A percentile compares a stretch with the other conserved stretches of the same genome.
These are phyloP conservation scores for Oikopleura vanhoeffeni DNA, from an alignment of 23 tunicate genomes.

Conservation along the genomic window DNA sequence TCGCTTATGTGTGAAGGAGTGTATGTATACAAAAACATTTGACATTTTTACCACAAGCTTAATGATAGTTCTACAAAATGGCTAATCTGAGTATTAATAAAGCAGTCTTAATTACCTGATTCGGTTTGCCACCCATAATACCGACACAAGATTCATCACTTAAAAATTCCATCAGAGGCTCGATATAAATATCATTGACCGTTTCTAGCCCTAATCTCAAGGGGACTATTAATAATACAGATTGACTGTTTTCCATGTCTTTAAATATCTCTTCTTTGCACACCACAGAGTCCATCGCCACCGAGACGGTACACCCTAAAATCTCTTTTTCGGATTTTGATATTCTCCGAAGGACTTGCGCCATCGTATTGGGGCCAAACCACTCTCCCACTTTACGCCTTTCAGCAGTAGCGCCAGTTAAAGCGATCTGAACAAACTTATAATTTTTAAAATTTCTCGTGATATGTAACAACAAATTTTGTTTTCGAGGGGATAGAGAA, in stretches of 20 bases:
- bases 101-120: constrained; percentile 30
- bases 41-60: no score
- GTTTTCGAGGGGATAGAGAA: no score
- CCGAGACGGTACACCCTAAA: constrained; percentile 23
- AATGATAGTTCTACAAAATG: no score
- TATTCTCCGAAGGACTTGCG: constrained; percentile 46
- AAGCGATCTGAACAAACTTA: constrained; percentile 73
- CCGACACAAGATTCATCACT: constrained; percentile 56
- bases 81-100: no score
- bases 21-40: no score
- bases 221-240: constrained; percentile 58
- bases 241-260: constrained; percentile 2
- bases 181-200: constrained; percentile 49
- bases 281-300: constrained; percentile 76
- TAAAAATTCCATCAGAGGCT: constrained; percentile 47
- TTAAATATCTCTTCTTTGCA: constrained; percentile 21
- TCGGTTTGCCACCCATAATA: constrained; percentile 87
- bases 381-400: constrained; percentile 83
- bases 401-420: constrained; percentile 59
- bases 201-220: constrained; percentile 54
- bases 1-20: no score
- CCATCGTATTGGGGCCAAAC: constrained; percentile 93
- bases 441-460: constrained; percentile 21
- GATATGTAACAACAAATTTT: no score
- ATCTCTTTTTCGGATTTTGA: not conserved